Percentiles rank a stretch among this genome's conserved stretches.
Evolutionary conservation across 2,797 vertebrate species (phyloP).

Genomic region (Ispidina picta): DNA sequence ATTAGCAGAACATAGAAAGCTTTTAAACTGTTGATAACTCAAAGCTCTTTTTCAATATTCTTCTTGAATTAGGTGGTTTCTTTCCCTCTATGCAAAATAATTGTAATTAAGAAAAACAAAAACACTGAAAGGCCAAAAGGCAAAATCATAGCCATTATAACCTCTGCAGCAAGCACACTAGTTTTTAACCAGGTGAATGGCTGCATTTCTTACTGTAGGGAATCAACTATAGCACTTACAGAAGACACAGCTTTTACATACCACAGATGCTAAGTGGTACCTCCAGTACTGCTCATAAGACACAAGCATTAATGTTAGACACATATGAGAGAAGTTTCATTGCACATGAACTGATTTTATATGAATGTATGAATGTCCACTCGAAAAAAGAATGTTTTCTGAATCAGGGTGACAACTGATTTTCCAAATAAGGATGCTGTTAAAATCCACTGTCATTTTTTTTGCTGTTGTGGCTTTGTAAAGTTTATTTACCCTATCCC

Average conservation of each 20-base stretch:
- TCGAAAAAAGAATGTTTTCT: not conserved
- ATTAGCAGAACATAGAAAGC: constrained; percentile 30
- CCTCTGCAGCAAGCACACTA: not conserved
- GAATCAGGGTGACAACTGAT: not conserved
- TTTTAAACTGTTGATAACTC: not conserved
- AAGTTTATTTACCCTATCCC: not conserved
- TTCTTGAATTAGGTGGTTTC: not conserved
- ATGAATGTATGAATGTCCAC: not conserved
- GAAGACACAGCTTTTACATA: not conserved
- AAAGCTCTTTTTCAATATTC: not conserved
- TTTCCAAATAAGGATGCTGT: not conserved
- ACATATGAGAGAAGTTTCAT: not conserved
- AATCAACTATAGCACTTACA: not conserved
- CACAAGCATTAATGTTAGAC: not conserved
- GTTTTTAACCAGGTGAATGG: not conserved
- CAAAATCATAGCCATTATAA: not conserved
- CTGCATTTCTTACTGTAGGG: not conserved
- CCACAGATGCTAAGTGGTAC: not conserved
- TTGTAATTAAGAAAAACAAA: not conserved
- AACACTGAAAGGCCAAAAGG: not conserved
- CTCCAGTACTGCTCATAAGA: not conserved
- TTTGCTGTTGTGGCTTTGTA: not conserved
- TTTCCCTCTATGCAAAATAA: not conserved
- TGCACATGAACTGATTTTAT: not conserved
- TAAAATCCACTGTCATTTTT: not conserved